These are phyloP conservation scores for Stratiomys singularior DNA, from an alignment of 2,888 invertebrate genomes.

Conservation along the genomic window DNA sequence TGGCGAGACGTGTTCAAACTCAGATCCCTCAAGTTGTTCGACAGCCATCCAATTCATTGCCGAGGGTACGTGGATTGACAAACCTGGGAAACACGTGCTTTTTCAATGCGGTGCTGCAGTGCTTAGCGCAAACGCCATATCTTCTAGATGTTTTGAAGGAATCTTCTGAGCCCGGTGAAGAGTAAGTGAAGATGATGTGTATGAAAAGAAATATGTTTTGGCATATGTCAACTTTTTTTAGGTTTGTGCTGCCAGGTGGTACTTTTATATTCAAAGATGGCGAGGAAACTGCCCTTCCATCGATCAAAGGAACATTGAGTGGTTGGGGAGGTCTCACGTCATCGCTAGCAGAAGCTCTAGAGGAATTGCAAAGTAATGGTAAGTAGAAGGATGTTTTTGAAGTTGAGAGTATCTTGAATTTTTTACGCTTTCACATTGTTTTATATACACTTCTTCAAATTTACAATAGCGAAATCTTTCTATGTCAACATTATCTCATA, in stretches of 20 bases:
- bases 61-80: slow-evolving; percentile 79
- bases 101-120: slow-evolving; percentile 96
- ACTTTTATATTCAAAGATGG: slow-evolving; percentile 68
- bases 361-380: slow-evolving; percentile 72
- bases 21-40: background rate
- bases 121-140: slow-evolving; percentile 87
- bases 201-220: background rate
- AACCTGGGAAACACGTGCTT: slow-evolving; percentile 98
- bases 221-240: slow-evolving; percentile 50
- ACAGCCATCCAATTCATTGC: slow-evolving; percentile 58
- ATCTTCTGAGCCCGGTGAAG: slow-evolving; percentile 74
- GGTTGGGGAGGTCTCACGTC: slow-evolving; percentile 77
- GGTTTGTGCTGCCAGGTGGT: slow-evolving; percentile 78
- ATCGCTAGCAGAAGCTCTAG: slow-evolving; percentile 75
- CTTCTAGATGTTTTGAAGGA: slow-evolving; percentile 77
- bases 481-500: too few species aligned
- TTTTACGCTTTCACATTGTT: too few species aligned
- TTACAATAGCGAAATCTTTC: too few species aligned
- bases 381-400: background rate
- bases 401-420: too few species aligned
- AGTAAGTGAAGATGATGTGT: slow-evolving; percentile 58
- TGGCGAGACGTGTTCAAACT: slow-evolving; percentile 59
- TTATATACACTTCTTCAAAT: too few species aligned
- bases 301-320: slow-evolving; percentile 74
- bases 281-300: slow-evolving; percentile 71